Percentiles rank a stretch among this genome's conserved stretches.
Conservation (phyloP, 1,140 invertebrate species). For the Sminthurinus signatus region DNA sequence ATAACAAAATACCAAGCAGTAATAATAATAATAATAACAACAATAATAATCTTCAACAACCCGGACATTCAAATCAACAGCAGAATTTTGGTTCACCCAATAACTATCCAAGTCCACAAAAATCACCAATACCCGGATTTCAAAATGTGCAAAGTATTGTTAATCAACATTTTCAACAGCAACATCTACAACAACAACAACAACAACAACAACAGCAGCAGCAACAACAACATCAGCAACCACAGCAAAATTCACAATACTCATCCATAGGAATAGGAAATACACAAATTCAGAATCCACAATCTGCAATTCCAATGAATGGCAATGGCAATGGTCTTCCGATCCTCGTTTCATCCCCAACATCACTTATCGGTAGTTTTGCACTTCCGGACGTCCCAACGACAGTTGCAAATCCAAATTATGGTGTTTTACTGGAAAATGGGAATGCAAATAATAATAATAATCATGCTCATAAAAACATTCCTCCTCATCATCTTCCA, state of each 20-base stretch:
- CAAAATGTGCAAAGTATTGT: neutral
- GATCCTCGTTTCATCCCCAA: neutral
- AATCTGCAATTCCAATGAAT: too few species aligned
- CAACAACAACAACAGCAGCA: neutral
- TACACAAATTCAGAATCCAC: too few species aligned
- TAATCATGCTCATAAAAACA: neutral
- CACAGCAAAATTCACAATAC: neutral
- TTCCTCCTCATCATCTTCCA: neutral
- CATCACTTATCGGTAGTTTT: neutral
- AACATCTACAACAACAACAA: neutral
- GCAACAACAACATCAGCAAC: neutral
- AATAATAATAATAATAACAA: neutral
- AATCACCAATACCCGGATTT: neutral
- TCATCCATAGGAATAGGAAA: too few species aligned
- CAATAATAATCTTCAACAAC: neutral
- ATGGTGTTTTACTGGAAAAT: neutral
- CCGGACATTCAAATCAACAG: neutral
- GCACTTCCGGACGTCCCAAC: neutral
- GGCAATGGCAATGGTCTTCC: too few species aligned
- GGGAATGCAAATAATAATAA: neutral
- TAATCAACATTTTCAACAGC: constrained; percentile 2
- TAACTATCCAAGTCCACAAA: constrained; percentile 7
- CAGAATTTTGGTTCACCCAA: too few species aligned
- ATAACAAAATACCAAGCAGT: too few species aligned
- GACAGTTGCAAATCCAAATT: neutral